Conservation (phyloP, 2,113 vertebrate species). For the Phrynosoma blainvillii region DNA sequence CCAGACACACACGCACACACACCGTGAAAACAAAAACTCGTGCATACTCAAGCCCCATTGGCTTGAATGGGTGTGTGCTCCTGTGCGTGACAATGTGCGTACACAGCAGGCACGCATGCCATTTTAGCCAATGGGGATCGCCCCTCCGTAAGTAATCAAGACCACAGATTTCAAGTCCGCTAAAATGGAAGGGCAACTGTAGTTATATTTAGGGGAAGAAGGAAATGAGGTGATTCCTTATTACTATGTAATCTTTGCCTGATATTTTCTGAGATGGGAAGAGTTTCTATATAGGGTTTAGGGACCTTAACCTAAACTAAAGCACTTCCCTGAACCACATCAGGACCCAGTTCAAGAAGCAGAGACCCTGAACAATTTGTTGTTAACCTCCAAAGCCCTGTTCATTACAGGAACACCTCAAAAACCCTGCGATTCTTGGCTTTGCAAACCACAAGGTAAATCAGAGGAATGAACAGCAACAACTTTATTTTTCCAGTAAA, state of each 20-base stretch:
- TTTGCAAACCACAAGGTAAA: neutral
- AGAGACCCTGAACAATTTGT: neutral
- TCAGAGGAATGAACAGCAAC: slow-evolving; percentile 20
- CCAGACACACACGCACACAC: too few relatives aligned
- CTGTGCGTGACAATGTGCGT: too few relatives aligned
- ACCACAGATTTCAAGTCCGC: too few relatives aligned
- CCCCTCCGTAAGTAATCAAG: too few relatives aligned
- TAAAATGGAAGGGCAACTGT: too few relatives aligned
- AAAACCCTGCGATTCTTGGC: neutral
- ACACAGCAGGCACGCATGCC: too few relatives aligned
- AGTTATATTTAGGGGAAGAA: too few relatives aligned
- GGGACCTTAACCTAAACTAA: neutral
- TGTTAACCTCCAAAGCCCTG: neutral
- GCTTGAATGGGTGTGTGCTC: too few relatives aligned
- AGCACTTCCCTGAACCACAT: neutral
- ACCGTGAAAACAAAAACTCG: too few relatives aligned
- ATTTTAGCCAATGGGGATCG: too few relatives aligned
- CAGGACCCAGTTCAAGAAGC: neutral
- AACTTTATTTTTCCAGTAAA: slow-evolving; percentile 38
- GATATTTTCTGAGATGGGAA: too few relatives aligned
- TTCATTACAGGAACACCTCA: neutral
- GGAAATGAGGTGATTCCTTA: neutral
- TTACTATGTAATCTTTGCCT: neutral
- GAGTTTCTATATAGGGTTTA: neutral
- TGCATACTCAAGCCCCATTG: too few relatives aligned